Evolutionary conservation across 2,113 vertebrate genomes (phyloP), one percentile per base, ranked within the genome.

Genomic region (Syngnathus typhle): DNA sequence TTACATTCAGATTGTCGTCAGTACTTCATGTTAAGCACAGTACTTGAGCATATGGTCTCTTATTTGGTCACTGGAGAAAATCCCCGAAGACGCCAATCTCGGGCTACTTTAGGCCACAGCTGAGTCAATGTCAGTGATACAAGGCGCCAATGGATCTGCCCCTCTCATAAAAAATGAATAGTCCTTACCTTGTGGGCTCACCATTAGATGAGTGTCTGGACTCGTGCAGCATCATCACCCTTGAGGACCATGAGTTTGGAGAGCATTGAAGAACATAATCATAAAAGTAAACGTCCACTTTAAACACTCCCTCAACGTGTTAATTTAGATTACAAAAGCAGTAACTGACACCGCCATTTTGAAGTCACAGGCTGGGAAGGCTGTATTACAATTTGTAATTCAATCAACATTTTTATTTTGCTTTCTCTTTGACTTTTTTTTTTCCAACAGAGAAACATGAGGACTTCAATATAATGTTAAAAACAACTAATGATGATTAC

Each of bases 141-240:
- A 58, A 73, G 77, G 65, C 65, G 56, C 77, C 78, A 68, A 80
- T 69, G 73, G 66, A 79, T 72, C 76, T 71, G 60, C 69, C 72
- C 56, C 36, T 54, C 81, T 88, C 84, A 88, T 88, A 77, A 89
- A 88, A 84, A 86, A 87, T 86, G 68, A 68, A 88, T 84, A 47
- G 60, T 70, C 71, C 72, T 71, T 66, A 62, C 76, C 63, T 18
- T 81, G 73, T 74, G 76, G 76, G 60, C 60, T 76, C 75, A 23
- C 75, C 59, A 86, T 87, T 85, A 86, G 73, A 67, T 23, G 67
- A 83, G 79, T 78, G 75, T 79, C 77, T 83, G 55, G 67, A 79
- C 77, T 79, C 67, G 77, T 74, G 55, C 52, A 69, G 72, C 62
- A 72, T 73, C 62, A 72, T 73, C 72, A 76, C 82, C 71, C 84